Conservation (phyloP, 2,113 vertebrate genomes). For the Trichomycterus rosablanca region DNA sequence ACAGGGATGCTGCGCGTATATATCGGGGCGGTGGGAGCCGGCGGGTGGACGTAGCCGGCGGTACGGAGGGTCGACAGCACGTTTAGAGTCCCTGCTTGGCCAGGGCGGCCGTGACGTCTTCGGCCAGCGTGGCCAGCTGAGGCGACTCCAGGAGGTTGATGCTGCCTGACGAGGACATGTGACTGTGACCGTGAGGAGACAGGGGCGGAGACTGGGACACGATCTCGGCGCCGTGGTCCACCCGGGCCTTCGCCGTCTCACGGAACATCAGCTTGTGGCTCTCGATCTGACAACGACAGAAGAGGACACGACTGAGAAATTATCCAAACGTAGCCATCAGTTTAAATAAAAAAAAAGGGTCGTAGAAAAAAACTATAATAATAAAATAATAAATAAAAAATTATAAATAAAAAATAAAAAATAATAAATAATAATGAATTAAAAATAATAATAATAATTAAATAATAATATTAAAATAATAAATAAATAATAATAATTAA, state of each 20-base stretch:
- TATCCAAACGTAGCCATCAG: too few relatives aligned
- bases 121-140: conserved; percentile 90
- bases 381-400: too few relatives aligned
- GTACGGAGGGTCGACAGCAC: conserved; percentile 11
- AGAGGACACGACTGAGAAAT: conserved; percentile 43
- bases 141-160: conserved; percentile 94
- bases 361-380: too few relatives aligned
- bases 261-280: conserved; percentile 88
- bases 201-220: conserved; percentile 79
- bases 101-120: conserved; percentile 94
- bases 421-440: background rate
- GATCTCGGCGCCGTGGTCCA: conserved; percentile 93
- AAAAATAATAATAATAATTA: too few relatives aligned
- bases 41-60: conserved; percentile 27
- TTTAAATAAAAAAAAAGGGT: too few relatives aligned
- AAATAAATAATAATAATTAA: too few relatives aligned
- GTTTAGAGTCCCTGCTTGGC: conserved; percentile 98
- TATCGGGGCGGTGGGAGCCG: conserved; percentile 30
- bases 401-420: background rate
- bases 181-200: conserved; percentile 87
- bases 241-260: conserved; percentile 85
- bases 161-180: conserved; percentile 92
- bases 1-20: conserved; percentile 1
- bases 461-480: too few relatives aligned
- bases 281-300: conserved; percentile 77